These are phyloP conservation scores for Campoletis sonorensis DNA, from an alignment of 1,140 invertebrate genomes.

Conservation along the genomic window DNA sequence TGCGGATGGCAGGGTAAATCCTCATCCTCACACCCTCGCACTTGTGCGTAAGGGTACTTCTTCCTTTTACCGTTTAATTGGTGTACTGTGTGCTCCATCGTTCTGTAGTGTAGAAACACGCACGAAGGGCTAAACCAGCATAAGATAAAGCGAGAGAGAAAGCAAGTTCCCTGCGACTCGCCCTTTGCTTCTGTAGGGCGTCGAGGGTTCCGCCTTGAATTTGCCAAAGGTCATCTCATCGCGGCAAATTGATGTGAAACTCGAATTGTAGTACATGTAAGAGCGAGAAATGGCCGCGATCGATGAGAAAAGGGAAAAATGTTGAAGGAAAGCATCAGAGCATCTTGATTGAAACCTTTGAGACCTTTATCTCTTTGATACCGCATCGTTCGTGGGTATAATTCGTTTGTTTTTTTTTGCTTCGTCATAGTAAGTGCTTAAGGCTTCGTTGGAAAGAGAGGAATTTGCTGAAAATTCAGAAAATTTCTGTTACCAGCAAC, in stretches of 20 bases:
- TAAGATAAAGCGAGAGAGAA: background rate
- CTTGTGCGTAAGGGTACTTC: conserved; percentile 40
- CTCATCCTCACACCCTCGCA: conserved; percentile 20
- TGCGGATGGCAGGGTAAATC: conserved; percentile 17
- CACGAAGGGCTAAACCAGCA: conserved; percentile 1
- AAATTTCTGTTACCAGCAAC: too few relatives aligned
- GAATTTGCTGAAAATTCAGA: background rate
- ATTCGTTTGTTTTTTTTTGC: background rate
- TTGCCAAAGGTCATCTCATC: conserved; percentile 35
- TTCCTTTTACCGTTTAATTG: conserved; percentile 42
- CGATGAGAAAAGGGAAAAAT: conserved; percentile 2
- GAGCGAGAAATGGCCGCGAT: background rate
- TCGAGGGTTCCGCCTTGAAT: conserved; percentile 21
- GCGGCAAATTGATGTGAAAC: conserved; percentile 32
- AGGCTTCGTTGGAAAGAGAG: too few relatives aligned
- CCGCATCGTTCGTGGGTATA: background rate
- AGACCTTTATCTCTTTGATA: conserved; percentile 21
- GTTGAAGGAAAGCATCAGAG: conserved; percentile 26
- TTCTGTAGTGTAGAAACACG: background rate
- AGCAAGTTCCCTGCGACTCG: background rate
- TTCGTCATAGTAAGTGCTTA: background rate
- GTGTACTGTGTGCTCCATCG: conserved; percentile 25
- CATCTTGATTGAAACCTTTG: conserved; percentile 27
- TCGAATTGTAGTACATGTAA: background rate
- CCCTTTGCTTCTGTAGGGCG: conserved; percentile 10